Base-by-base conservation (phyloP, 2,888 invertebrate genomes). In the Scaptomyza tumidula region DNA sequence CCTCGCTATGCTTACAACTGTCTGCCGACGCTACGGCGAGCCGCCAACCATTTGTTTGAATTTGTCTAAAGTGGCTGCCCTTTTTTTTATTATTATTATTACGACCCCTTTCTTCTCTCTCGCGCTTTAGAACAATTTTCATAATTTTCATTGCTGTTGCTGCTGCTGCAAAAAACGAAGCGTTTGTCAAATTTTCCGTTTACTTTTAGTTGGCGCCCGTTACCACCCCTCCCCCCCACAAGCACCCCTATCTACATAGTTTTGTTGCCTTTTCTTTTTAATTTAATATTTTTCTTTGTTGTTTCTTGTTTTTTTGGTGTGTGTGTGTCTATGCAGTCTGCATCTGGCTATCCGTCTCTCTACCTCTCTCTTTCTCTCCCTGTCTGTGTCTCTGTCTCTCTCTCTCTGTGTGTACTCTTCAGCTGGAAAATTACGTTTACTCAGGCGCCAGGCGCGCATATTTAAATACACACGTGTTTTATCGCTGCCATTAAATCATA, bases 381-480 rank as follows among this genome's bases (percentile, higher is more conserved):
- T 16, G 31, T 19, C 19, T 19, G 19, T 19, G 19, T 19, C 3
- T n/a, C 48, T 37, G 31, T 41, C 37, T 29, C 19, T 9, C 1
- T 24, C 41, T 16, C 24, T 24, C 33, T 10, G n/a, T 66, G 68
- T 57, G 39, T 45, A 54, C 70, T 78, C 63, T 78, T 68, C 55
- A 75, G 78, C 57, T 78, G 87, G 45, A 91, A 92, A 41, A 92
- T 91, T 92, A 91, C 90, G 91, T 92, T 91, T 91, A 90, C 91
- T 88, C 91, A 92, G 89, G 91, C 91, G 89, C 90, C 92, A 88
- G 88, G 87, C 88, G 86, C 84, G 88, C 85, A 83, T 90, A 91
- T 92, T 92, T 91, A 92, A 92, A 91, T 91, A 89, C 90, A 92
- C 92, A 92, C 92, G 92, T 92, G 92, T 91, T 91, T 91, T 92